Evolutionary conservation across 2,797 vertebrate genomes (phyloP).

Genomic region (Sebastes goodei): DNA sequence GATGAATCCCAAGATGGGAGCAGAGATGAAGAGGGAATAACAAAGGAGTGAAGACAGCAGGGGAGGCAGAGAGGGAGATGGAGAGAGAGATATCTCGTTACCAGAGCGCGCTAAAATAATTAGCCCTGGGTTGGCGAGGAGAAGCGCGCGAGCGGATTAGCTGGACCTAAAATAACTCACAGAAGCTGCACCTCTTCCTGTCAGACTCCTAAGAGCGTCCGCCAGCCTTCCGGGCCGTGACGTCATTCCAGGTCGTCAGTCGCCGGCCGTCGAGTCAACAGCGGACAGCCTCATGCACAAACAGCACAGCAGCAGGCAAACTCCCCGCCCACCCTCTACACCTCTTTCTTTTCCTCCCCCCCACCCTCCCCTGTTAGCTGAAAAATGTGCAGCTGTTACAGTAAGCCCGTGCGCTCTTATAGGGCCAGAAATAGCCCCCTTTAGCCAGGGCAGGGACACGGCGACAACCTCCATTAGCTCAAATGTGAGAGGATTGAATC

Average conservation of each 20-base stretch:
- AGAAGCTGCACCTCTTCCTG: slow-evolving; percentile 47
- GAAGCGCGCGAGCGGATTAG: slow-evolving; percentile 57
- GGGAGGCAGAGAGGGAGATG: slow-evolving; percentile 28
- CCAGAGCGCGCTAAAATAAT: slow-evolving; percentile 62
- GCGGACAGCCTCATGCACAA: slow-evolving; percentile 31
- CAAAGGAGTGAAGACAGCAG: slow-evolving; percentile 19
- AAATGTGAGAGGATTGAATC: slow-evolving; percentile 72
- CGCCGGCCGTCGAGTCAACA: slow-evolving; percentile 51
- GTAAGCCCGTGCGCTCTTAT: slow-evolving; percentile 57
- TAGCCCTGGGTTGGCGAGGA: slow-evolving; percentile 50
- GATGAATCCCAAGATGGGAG: slow-evolving; percentile 57
- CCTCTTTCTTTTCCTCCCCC: neutral
- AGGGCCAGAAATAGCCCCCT: slow-evolving; percentile 72
- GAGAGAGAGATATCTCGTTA: slow-evolving; percentile 58
- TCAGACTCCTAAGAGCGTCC: slow-evolving; percentile 46
- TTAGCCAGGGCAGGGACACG: slow-evolving; percentile 56
- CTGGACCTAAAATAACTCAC: slow-evolving; percentile 62
- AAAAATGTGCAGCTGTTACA: slow-evolving; percentile 79
- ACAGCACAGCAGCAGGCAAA: neutral
- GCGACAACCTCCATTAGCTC: slow-evolving; percentile 73
- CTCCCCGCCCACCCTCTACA: neutral
- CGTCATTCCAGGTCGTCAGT: slow-evolving; percentile 76
- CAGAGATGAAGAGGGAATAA: slow-evolving; percentile 39
- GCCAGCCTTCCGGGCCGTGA: slow-evolving; percentile 53
- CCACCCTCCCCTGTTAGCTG: neutral